phyloP scores from a whole-genome alignment of 2,797 vertebrate genomes.

The Clarias laeviceps region DNA sequence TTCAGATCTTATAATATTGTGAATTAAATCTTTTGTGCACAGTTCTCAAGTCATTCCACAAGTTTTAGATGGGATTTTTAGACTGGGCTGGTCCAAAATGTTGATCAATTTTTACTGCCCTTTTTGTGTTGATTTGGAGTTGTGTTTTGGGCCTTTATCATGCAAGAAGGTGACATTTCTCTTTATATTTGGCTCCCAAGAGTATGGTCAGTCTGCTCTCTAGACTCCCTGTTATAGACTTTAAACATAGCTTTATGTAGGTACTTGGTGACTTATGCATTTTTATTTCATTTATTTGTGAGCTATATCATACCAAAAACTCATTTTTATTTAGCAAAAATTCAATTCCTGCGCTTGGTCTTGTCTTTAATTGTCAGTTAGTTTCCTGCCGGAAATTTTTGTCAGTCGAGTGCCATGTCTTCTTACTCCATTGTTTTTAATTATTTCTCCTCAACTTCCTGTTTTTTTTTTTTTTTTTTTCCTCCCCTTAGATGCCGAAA shows the following conservation, averaged over 20 bases:
- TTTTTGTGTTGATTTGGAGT: background rate
- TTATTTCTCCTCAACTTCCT: background rate
- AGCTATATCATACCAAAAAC: background rate
- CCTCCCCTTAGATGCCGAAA: conserved; percentile 89
- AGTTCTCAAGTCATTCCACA: background rate
- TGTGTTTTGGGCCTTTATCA: background rate
- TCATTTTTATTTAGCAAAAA: background rate
- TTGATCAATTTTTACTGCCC: background rate
- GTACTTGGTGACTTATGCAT: background rate
- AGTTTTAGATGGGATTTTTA: background rate
- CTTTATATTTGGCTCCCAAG: background rate
- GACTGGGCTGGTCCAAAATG: background rate
- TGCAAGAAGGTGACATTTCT: background rate
- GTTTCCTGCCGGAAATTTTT: background rate
- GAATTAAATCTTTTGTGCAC: background rate
- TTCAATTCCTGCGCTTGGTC: background rate
- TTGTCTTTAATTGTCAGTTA: background rate
- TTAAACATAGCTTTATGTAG: background rate
- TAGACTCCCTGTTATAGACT: too few relatives aligned
- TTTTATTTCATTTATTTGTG: background rate
- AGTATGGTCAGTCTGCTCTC: too few relatives aligned
- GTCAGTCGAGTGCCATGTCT: background rate
- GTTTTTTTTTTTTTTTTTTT: conserved; percentile 11
- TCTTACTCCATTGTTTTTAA: background rate
- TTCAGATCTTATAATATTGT: background rate